Evolutionary conservation across 1,140 invertebrate species (phyloP), one percentile per base, ranked within the genome.

Genomic region (Lucilia sericata): DNA sequence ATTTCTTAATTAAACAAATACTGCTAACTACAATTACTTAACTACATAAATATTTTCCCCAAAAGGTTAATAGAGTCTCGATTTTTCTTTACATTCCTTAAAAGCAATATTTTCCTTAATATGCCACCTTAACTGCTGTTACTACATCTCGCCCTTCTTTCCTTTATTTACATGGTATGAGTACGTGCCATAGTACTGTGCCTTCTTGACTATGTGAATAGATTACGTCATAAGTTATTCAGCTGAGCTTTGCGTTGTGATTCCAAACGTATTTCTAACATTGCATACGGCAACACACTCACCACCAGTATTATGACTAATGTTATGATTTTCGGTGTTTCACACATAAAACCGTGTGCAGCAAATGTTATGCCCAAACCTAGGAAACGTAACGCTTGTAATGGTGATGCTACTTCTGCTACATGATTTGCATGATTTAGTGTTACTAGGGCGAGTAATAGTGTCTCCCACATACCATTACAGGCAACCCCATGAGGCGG

Each of bases 401-500:
- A 78, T 0, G 88, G 87, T 5, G 87, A 88, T 0, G 86, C 86
- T 0, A 91, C 87, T 75, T 90, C 88, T 9, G 85, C 84, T 13
- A 85, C 80, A 84, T 91, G 87, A 25, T 87, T 86, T 4, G 88
- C 85, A 55, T 91, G 90, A 55, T 90, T 91, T 5, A 90, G 83
- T 10, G 90, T 91, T 65, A 91, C 88, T 84, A 91, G 85, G 8
- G 90, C 88, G 30, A 91, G 91, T 60, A 93, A 90, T 9, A 95
- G 90, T 82, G 94, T 94, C 88, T 95, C 94, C 94, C 94, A 95
- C 86, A 95, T 94, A 34, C 94, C 94, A 85, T 95, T 95, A 88
- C 94, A 95, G n/a, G 95, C 94, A 51, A n/a, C 94, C 94, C 94
- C 94, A 95, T 9, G 93, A 93, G 4, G 94, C 94, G 36, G 94